A percentile compares a stretch with the other conserved stretches of the same genome.
phyloP scores from a whole-genome alignment of 23 tunicate species.

The Diplosoma virens region DNA sequence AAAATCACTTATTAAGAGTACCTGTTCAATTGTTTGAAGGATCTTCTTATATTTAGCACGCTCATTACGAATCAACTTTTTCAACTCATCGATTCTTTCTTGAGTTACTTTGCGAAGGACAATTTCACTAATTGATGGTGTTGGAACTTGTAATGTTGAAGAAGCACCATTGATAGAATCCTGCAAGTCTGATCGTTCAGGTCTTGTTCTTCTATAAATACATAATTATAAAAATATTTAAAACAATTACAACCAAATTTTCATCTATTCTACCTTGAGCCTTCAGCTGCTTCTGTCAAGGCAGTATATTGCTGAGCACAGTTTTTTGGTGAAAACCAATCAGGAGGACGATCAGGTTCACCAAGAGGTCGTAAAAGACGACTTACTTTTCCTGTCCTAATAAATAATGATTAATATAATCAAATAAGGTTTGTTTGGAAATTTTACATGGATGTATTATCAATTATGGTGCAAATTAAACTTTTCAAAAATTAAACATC shows the following conservation, averaged over 20 bases:
- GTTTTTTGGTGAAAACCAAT: constrained; percentile 77
- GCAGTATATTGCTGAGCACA: constrained; percentile 92
- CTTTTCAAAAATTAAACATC: no score
- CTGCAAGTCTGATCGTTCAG: constrained; percentile 52
- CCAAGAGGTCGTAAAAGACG: constrained; percentile 64
- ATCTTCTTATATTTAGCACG: constrained; percentile 57
- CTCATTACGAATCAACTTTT: constrained; percentile 56
- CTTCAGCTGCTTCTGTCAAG: constrained; percentile 44
- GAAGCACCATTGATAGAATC: constrained; percentile 57
- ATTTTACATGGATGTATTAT: no score
- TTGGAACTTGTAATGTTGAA: constrained; percentile 17
- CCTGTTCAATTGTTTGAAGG: constrained; percentile 60
- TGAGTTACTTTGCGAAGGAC: constrained; percentile 54
- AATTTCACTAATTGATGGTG: constrained; percentile 44
- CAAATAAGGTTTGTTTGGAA: no score
- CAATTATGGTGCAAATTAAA: no score
- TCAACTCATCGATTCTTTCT: constrained; percentile 71
- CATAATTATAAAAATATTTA: no score
- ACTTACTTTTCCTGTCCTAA: constrained; percentile 66
- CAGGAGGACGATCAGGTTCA: constrained; percentile 71
- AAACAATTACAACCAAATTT: no score
- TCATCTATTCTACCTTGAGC: constrained; percentile 63
- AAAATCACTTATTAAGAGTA: neutral
- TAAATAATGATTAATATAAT: no score
- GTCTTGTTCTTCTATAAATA: constrained; percentile 49